Evolutionary conservation across 1,140 invertebrate species (phyloP), one percentile per base, ranked within the genome.

Genomic region (Anadara kagoshimensis): DNA sequence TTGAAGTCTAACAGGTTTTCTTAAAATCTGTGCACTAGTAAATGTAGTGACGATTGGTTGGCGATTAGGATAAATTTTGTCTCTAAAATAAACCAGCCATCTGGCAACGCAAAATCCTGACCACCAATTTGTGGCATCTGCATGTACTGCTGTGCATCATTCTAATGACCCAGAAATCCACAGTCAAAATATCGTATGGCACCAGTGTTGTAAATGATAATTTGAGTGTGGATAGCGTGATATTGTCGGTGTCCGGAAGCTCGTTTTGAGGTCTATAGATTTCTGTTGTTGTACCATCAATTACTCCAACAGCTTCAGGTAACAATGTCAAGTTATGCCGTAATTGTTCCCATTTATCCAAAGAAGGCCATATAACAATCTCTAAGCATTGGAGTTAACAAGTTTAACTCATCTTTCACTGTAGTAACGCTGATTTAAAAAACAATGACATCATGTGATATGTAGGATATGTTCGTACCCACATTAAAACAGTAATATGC

Each of bases 151-250:
- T 49, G 24, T 18, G 65, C 53, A 24, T 57, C 66, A 44, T 69
- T 69, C 49, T 59, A 44, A 18, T 69, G 66, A 5, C 66, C 36
- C 14, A 47, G n/a, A 69, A 69, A n/a, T 24, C 56, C 67, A 26
- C 18, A 14, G 24, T 51, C 20, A 45, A 75, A 26, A 26, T 51
- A 44, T 43, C 68, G 12, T 16, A 75, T 75, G 14, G 24, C 43
- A 10, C 62, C 68, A 0, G 0, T 26, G 36, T 47, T 66, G 45
- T 75, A 62, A n/a, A 66, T 53, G 24, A 75, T 44, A 5, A 75
- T 22, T 49, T 75, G 68, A 36, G 67, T 63, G 56, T 75, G 67
- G 29, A 75, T 53, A 18, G 36, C 41, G 22, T 69, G 67, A 29
- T 36, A 59, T 16, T 69, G 41, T 4, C 67, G 41, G 41, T 70